phyloP scores from a whole-genome alignment of 1,140 invertebrate species.

The Mesaphorura yosii region DNA sequence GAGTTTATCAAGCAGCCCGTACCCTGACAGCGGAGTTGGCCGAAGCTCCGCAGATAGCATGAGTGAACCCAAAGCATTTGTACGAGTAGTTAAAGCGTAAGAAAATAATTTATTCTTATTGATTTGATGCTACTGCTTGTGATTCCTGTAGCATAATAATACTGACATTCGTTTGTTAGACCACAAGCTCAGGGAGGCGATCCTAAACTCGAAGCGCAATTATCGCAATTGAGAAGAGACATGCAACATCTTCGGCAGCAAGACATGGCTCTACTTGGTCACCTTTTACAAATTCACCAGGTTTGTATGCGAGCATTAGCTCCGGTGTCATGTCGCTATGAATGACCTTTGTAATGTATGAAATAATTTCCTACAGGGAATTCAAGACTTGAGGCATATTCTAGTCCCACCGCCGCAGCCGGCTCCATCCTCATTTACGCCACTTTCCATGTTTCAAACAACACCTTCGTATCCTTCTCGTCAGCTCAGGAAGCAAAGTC shows the following conservation, averaged over 20 bases:
- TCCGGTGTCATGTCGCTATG: background rate
- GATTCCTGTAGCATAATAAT: too few species aligned
- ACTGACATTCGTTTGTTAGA: too few species aligned
- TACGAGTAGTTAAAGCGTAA: constrained; percentile 30
- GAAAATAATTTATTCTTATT: background rate
- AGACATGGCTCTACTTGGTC: constrained; percentile 29
- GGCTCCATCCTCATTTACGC: constrained; percentile 16
- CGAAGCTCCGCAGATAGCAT: constrained; percentile 29
- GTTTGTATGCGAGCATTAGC: constrained; percentile 1
- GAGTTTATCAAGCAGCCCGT: constrained; percentile 30
- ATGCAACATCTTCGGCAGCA: constrained; percentile 30
- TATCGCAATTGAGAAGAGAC: constrained; percentile 26
- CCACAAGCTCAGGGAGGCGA: too few species aligned
- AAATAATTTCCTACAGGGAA: constrained; percentile 24
- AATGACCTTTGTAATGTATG: constrained; percentile 1
- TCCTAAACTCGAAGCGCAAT: constrained; percentile 19
- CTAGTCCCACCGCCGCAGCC: constrained; percentile 28
- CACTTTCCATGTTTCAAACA: constrained; percentile 6
- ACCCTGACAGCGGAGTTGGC: constrained; percentile 27
- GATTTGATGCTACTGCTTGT: too few species aligned
- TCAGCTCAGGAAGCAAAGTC: constrained; percentile 6
- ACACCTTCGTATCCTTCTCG: constrained; percentile 6
- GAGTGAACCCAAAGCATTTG: constrained; percentile 28
- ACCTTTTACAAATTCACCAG: constrained; percentile 29
- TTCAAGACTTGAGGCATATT: constrained; percentile 28